phyloP scores from a whole-genome alignment of 1,140 invertebrate species.

The Chelonus insularis region DNA sequence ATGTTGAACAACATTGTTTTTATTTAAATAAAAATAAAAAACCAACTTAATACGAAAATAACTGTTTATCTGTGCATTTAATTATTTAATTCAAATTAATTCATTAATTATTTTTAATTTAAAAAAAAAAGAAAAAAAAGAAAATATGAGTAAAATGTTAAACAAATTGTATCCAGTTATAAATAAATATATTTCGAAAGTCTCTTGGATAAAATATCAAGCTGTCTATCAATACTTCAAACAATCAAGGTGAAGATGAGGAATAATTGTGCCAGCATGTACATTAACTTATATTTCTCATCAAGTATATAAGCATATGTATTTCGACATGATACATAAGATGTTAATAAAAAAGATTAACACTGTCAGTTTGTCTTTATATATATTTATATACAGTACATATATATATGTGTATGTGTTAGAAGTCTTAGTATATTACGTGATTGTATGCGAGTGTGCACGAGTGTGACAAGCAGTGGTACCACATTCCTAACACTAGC shows the following conservation, averaged over 20 bases:
- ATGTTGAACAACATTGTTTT: slow-evolving; percentile 54
- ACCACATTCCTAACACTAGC: slow-evolving; percentile 61
- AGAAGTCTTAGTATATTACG: background rate
- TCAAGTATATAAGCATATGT: background rate
- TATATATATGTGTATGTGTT: slow-evolving; percentile 6
- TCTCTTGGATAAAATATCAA: background rate
- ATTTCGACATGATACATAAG: background rate
- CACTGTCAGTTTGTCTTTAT: background rate
- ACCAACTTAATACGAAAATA: no score
- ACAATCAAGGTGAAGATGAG: slow-evolving; percentile 7
- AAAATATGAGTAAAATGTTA: no score
- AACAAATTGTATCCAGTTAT: no score
- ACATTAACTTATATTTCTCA: no score
- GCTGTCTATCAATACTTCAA: background rate
- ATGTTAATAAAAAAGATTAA: background rate
- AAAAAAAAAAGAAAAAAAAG: no score
- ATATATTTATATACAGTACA: background rate
- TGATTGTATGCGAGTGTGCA: slow-evolving; percentile 29
- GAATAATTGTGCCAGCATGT: slow-evolving; percentile 4
- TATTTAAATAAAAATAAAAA: slow-evolving; percentile 56
- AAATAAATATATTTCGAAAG: background rate
- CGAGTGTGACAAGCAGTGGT: slow-evolving; percentile 59
- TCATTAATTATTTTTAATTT: no score
- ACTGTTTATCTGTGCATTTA: no score
- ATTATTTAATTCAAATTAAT: no score